Evolutionary conservation across 1,140 invertebrate species (phyloP), one percentile per base, ranked within the genome.

Genomic region (Drosophila ananassae): DNA sequence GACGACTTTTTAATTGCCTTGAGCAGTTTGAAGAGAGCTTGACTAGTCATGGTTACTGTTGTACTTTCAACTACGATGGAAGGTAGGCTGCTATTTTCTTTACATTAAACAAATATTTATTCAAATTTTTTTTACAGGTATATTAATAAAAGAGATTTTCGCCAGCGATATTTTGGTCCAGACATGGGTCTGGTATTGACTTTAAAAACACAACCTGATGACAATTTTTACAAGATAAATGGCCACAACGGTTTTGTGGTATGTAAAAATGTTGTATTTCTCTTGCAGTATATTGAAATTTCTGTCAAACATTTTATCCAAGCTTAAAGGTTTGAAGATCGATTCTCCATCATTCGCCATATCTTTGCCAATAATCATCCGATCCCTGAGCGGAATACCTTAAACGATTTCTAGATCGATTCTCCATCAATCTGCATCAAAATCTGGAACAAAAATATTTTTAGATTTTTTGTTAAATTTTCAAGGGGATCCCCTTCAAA

Each of bases 101-200:
- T 12, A n/a, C 1, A 37, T n/a, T 1, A 37, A 37, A 7, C 24
- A 46, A 46, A 21, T 9, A 13, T 8, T 6, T 6, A 5, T 28
- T 2, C 10, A 10, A 34, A 22, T 13, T 25, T 24, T 39, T 34
- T 21, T 13, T 21, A 13, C 5, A 90, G 89, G 6, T 87, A 83
- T 39, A 21, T 69, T 1, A 64, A 75, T 25, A 37, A 71, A 9
- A 68, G 73, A 1, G 61, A 57, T 21, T 75, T 63, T 58, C 39
- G 67, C 4, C 50, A 73, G 37, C 75, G 78, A 13, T 80, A 78
- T 32, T 83, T 74, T 67, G 91, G 91, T 0, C 61, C 71, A 41
- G 78, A 90, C 1, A 78, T 90, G 60, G 93, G 93, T 3, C 50
- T 93, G 4, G 80, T 89, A 0, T 52, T 93, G 10, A 74, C 92